phyloP scores from a whole-genome alignment of 2,888 invertebrate genomes.

The Strigamia crassipes region DNA sequence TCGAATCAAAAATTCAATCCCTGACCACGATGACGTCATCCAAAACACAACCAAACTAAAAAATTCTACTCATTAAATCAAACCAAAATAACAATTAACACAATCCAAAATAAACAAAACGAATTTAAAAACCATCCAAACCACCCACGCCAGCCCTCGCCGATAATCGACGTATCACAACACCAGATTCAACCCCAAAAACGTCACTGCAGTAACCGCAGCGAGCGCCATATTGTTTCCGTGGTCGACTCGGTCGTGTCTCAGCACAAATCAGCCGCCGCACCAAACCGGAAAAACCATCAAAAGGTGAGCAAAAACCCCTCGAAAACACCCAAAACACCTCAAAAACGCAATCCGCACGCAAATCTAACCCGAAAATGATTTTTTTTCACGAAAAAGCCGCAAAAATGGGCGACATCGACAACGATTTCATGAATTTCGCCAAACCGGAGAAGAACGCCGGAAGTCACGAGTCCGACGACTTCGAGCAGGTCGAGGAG shows the following conservation, averaged over 20 bases:
- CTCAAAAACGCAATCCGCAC: too few species aligned
- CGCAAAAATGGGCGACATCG: background rate
- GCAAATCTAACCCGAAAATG: too few species aligned
- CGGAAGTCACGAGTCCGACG: conserved; percentile 41
- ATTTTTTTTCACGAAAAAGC: background rate
- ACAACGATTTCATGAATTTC: conserved; percentile 29
- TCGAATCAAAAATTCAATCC: too few species aligned
- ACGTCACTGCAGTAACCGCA: background rate
- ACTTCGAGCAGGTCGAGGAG: conserved; percentile 36
- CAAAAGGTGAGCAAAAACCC: background rate
- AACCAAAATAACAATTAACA: too few species aligned
- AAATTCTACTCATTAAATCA: too few species aligned
- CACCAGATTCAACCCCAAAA: background rate
- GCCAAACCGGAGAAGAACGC: background rate
- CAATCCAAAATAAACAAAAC: background rate
- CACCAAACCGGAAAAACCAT: background rate
- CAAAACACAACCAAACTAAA: too few species aligned
- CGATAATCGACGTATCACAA: background rate
- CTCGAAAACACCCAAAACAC: background rate
- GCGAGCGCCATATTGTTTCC: background rate
- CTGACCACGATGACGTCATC: too few species aligned
- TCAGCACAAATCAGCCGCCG: background rate
- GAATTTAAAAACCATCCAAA: background rate
- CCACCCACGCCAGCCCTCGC: too few species aligned
- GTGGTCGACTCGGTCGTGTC: background rate